These are phyloP conservation scores for Lycodopsis pacificus DNA, from an alignment of 2,797 vertebrate genomes.

Conservation along the genomic window DNA sequence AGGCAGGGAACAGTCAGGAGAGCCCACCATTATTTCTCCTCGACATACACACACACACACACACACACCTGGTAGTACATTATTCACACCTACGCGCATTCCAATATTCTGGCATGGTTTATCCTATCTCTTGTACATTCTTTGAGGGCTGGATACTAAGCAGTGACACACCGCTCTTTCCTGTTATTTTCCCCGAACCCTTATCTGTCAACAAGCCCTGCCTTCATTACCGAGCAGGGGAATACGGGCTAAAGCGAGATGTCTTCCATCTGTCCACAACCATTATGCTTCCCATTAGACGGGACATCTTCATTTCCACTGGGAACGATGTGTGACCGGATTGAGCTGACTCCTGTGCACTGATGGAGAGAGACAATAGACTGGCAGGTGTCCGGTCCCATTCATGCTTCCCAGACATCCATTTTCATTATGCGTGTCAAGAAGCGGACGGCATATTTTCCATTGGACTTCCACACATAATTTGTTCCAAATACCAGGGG, in stretches of 20 bases:
- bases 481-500: conserved; percentile 57
- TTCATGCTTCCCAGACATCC: conserved; percentile 68
- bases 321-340: conserved; percentile 52
- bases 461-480: conserved; percentile 66
- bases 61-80: conserved; percentile 22
- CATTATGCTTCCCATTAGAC: conserved; percentile 77
- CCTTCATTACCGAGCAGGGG: conserved; percentile 60
- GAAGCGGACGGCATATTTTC: conserved; percentile 58
- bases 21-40: conserved; percentile 47
- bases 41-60: conserved; percentile 16
- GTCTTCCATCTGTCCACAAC: conserved; percentile 75
- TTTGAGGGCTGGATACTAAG: conserved; percentile 28
- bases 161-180: conserved; percentile 34
- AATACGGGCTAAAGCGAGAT: conserved; percentile 59
- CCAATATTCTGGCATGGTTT: conserved; percentile 25
- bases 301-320: conserved; percentile 78
- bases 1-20: conserved; percentile 48
- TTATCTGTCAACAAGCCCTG: conserved; percentile 62
- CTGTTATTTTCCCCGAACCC: conserved; percentile 28
- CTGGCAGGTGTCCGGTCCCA: conserved; percentile 75
- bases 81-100: conserved; percentile 37
- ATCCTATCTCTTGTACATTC: conserved; percentile 24
- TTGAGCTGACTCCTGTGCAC: conserved; percentile 57
- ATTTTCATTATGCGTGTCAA: conserved; percentile 81
- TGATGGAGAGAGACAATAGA: conserved; percentile 76